Conservation (phyloP, 1,140 invertebrate species). For the Drosophila insularis region DNA sequence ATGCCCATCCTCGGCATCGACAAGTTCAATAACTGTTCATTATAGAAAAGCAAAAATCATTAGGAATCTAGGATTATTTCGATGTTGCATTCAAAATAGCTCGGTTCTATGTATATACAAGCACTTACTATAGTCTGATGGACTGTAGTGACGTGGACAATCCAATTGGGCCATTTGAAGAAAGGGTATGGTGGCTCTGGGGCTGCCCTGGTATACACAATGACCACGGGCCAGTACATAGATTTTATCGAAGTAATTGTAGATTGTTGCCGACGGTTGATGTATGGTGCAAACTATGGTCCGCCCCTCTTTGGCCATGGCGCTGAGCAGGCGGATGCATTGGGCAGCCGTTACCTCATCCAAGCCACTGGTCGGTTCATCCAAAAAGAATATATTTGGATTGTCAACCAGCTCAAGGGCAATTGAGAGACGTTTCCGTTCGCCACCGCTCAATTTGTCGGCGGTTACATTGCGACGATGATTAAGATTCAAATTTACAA, state of each 20-base stretch:
- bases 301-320: constrained; percentile 86
- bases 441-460: constrained; percentile 88
- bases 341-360: constrained; percentile 94
- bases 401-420: constrained; percentile 93
- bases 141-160: constrained; percentile 92
- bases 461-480: constrained; percentile 87
- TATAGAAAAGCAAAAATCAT: constrained; percentile 15
- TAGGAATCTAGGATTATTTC: constrained; percentile 4
- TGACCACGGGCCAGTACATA: constrained; percentile 87
- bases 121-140: constrained; percentile 89
- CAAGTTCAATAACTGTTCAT: constrained; percentile 82
- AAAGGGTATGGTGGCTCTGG: constrained; percentile 88
- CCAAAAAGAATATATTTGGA: constrained; percentile 89
- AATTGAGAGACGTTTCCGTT: constrained; percentile 91
- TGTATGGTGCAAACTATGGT: constrained; percentile 93
- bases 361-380: constrained; percentile 91
- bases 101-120: neutral
- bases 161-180: constrained; percentile 85
- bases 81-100: too few species aligned
- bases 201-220: constrained; percentile 90
- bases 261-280: constrained; percentile 91
- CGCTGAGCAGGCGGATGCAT: constrained; percentile 88
- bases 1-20: constrained; percentile 76
- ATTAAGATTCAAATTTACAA: constrained; percentile 85
- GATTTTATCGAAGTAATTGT: constrained; percentile 93